Evolutionary conservation across 2,888 invertebrate species (phyloP), one percentile per base, ranked within the genome.

Genomic region (Hyalella azteca): DNA sequence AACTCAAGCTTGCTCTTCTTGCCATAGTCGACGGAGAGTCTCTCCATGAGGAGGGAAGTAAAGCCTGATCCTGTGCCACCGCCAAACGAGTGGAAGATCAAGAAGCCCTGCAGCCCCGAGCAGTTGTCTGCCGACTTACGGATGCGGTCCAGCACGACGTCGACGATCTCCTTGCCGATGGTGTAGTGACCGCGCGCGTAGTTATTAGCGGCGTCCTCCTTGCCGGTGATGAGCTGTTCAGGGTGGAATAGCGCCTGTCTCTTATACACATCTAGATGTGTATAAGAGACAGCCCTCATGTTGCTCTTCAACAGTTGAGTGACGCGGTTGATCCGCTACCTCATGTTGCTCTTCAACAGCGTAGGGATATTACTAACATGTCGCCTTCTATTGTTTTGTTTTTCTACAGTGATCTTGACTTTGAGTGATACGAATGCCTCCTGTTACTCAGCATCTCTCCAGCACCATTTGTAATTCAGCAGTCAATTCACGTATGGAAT

Each of bases 101-200:
- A 85, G 85, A 87, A 87, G 19, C 87, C 87, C 82, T 86, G 85
- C 1, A 48, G 84, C n/a, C 85, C 85, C 59, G 93, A 92, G 87
- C 94, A 95, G 87, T 94, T 93, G 87, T 95, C 95, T 1, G 94
- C 91, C 85, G 94, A 88, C 87, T 93, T 94, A 85, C 95, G 92
- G 80, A 94, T 89, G 60, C 93, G 89, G 86, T 93, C 92, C 89
- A 93, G 91, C 0, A 93, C 93, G 3, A 91, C 90, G 75, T 91
- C 92, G 66, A 95, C 91, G 85, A 94, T 91, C 86, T 94, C 94
- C 85, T 90, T 90, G 77, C 93, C 93, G 77, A 95, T 94, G n/a
- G 90, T 90, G 85, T 89, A 90, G 82, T 94, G 87, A 91, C 94
- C 88, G 92, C 94, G 88, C 3, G 88, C 88, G 81, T 88, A n/a